Percentiles rank a stretch among this genome's conserved stretches.
phyloP scores from a whole-genome alignment of 2,797 vertebrate species.

The Yasuhikotakia modesta region DNA sequence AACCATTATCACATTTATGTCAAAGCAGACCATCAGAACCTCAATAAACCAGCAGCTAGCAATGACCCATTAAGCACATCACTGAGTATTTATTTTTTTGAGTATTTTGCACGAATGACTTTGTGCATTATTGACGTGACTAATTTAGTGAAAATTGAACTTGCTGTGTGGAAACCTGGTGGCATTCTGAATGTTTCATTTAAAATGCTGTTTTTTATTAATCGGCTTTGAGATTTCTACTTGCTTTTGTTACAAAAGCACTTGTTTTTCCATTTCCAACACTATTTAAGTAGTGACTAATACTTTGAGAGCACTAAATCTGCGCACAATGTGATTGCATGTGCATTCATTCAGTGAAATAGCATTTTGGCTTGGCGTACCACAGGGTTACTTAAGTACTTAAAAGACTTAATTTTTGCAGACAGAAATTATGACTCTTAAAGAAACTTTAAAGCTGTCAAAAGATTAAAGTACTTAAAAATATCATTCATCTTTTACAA shows the following conservation, averaged over 20 bases:
- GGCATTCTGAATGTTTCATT: background rate
- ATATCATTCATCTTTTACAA: background rate
- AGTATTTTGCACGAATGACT: background rate
- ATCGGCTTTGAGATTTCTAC: background rate
- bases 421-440: too few species aligned
- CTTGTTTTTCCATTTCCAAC: background rate
- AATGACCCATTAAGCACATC: background rate
- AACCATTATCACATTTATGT: slow-evolving; percentile 32
- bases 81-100: background rate
- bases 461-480: background rate
- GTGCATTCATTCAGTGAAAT: background rate
- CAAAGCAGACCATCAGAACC: slow-evolving; percentile 13
- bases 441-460: background rate
- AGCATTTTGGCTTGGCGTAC: background rate
- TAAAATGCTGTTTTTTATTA: background rate
- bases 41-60: background rate
- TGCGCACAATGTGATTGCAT: background rate
- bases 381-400: background rate
- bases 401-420: too few species aligned
- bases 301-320: background rate
- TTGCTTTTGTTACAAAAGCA: background rate
- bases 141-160: background rate
- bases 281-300: background rate
- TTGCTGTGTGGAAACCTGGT: background rate
- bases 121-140: background rate